These are phyloP conservation scores for Eupsilia transversa DNA, from an alignment of 2,888 invertebrate genomes.

Conservation along the genomic window DNA sequence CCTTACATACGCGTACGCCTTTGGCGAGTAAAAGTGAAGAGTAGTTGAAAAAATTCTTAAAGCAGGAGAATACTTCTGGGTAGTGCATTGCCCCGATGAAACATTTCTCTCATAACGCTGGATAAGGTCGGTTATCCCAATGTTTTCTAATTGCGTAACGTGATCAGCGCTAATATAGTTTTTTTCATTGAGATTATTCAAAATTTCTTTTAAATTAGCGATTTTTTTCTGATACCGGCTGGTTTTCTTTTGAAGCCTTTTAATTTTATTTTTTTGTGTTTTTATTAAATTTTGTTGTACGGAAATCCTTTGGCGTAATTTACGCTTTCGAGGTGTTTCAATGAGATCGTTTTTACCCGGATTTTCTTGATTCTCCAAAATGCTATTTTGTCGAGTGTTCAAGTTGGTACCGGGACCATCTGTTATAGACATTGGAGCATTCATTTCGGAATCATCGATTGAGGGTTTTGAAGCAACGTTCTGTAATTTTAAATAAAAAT, in stretches of 20 bases:
- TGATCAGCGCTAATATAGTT: background rate
- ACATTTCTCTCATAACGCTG: constrained; percentile 12
- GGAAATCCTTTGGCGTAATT: constrained; percentile 11
- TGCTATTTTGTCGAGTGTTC: background rate
- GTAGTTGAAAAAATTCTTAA: background rate
- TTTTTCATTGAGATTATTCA: constrained; percentile 1
- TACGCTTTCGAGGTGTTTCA: constrained; percentile 13
- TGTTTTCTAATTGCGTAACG: background rate
- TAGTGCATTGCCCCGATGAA: background rate
- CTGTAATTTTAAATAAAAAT: background rate
- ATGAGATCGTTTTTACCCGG: constrained; percentile 3
- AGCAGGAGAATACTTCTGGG: constrained; percentile 2
- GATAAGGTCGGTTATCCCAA: constrained; percentile 3
- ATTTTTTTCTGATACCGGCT: constrained; percentile 10
- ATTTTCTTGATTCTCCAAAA: constrained; percentile 11
- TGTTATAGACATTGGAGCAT: background rate
- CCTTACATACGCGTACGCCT: constrained; percentile 2
- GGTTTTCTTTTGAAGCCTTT: constrained; percentile 5
- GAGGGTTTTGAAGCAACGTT: background rate
- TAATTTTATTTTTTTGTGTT: background rate
- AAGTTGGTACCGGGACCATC: constrained; percentile 1
- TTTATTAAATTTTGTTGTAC: constrained; percentile 1
- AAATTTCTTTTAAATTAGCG: background rate
- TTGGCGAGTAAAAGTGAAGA: constrained; percentile 8
- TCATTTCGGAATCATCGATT: constrained; percentile 3